These are phyloP conservation scores for Hedya salicella DNA, from an alignment of 2,888 invertebrate species.

Conservation along the genomic window DNA sequence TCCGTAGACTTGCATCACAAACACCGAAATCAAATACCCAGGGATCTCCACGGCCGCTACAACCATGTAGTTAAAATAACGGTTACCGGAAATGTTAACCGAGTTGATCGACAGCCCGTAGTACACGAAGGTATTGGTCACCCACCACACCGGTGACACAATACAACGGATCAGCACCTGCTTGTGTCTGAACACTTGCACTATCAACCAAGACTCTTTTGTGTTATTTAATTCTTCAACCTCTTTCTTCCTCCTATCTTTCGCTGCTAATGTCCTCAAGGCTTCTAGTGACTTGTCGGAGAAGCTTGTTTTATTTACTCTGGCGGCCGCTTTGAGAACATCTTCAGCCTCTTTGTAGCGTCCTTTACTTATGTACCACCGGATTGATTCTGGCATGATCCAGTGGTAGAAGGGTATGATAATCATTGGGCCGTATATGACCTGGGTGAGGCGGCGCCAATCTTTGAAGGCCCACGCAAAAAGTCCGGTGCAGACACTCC, in stretches of 20 bases:
- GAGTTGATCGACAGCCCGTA: slow-evolving; percentile 88
- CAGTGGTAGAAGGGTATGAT: slow-evolving; percentile 87
- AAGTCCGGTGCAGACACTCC: slow-evolving; percentile 87
- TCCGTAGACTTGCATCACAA: slow-evolving; percentile 85
- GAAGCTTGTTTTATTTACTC: slow-evolving; percentile 79
- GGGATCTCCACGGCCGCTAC: slow-evolving; percentile 88
- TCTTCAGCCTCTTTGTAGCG: slow-evolving; percentile 87
- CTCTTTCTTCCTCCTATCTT: slow-evolving; percentile 55
- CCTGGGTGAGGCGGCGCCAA: slow-evolving; percentile 88
- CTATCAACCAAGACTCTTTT: slow-evolving; percentile 65
- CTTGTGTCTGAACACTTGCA: slow-evolving; percentile 63
- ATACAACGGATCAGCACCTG: slow-evolving; percentile 59
- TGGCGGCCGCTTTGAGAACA: slow-evolving; percentile 86
- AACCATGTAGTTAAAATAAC: slow-evolving; percentile 87
- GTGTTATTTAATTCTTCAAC: slow-evolving; percentile 49
- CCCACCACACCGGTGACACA: slow-evolving; percentile 85
- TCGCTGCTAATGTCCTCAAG: slow-evolving; percentile 56
- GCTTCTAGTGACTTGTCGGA: slow-evolving; percentile 62
- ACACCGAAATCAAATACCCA: slow-evolving; percentile 85
- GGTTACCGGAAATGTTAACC: slow-evolving; percentile 86
- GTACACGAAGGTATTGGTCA: slow-evolving; percentile 87
- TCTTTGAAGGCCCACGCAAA: slow-evolving; percentile 88
- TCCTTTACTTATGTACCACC: slow-evolving; percentile 90
- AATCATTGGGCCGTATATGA: slow-evolving; percentile 88
- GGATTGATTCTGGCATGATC: slow-evolving; percentile 88